Conservation (phyloP, 2,888 invertebrate species). For the Ochlodes sylvanus region DNA sequence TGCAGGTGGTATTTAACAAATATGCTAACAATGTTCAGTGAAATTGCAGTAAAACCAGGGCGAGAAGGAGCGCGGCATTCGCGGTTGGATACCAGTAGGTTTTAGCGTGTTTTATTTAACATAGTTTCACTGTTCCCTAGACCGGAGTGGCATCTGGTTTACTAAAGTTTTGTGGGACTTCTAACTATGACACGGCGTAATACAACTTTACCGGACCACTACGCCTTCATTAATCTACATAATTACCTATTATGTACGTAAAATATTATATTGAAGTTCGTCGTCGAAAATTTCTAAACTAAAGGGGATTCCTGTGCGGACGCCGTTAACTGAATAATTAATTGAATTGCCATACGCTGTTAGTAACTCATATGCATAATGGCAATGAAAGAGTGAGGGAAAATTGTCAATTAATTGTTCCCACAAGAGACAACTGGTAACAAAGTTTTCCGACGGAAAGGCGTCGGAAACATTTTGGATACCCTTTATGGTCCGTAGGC, state of each 20-base stretch:
- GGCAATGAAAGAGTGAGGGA: conserved; percentile 44
- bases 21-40: conserved; percentile 39
- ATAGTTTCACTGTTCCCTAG: conserved; percentile 45
- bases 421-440: conserved; percentile 40
- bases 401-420: conserved; percentile 49
- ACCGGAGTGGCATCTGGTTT: conserved; percentile 40
- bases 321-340: conserved; percentile 45
- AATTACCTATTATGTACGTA: conserved; percentile 25
- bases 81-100: conserved; percentile 32
- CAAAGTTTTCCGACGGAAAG: conserved; percentile 38
- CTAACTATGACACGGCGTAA: conserved; percentile 31
- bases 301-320: conserved; percentile 30
- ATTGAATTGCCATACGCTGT: conserved; percentile 44
- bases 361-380: conserved; percentile 44
- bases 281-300: conserved; percentile 29
- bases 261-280: conserved; percentile 25
- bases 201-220: conserved; percentile 32
- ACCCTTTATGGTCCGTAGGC: conserved; percentile 33
- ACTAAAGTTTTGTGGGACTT: conserved; percentile 39
- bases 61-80: conserved; percentile 31
- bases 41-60: conserved; percentile 32
- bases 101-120: conserved; percentile 46
- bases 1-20: conserved; percentile 40
- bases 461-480: conserved; percentile 32
- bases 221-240: conserved; percentile 33